A percentile compares a stretch with the other conserved stretches of the same genome.
These are phyloP conservation scores for Nasua narica DNA, from an alignment of 2,797 vertebrate species.

Conservation along the genomic window DNA sequence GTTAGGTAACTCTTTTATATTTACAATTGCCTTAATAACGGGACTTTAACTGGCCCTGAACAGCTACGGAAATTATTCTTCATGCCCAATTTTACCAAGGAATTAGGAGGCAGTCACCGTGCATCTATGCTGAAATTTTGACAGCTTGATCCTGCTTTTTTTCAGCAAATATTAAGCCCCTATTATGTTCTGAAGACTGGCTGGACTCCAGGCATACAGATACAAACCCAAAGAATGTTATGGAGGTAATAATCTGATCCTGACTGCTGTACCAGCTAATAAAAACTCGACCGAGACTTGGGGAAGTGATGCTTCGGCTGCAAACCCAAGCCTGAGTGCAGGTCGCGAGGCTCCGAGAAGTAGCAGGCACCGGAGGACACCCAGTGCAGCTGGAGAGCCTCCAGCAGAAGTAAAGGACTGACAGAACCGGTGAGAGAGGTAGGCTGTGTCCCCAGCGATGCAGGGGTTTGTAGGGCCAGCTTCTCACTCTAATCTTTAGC, in stretches of 20 bases:
- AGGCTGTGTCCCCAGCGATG: not conserved
- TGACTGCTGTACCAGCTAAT: not conserved
- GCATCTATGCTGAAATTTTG: constrained; percentile 29
- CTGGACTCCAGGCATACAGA: not conserved
- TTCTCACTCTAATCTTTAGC: not conserved
- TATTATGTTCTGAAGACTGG: not conserved
- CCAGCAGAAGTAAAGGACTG: not conserved
- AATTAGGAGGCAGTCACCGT: not conserved
- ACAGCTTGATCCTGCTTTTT: not conserved
- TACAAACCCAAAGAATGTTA: constrained; percentile 35
- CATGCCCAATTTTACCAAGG: not conserved
- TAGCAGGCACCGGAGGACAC: not conserved
- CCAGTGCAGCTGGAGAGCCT: not conserved
- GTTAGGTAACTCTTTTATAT: no score
- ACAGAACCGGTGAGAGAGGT: not conserved
- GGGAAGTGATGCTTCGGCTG: not conserved
- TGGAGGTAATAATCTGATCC: not conserved
- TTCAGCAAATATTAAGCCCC: not conserved
- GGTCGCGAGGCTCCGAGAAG: not conserved
- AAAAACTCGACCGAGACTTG: constrained; percentile 3
- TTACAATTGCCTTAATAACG: not conserved
- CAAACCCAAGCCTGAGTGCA: not conserved
- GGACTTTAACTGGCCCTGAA: not conserved
- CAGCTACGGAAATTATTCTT: not conserved
- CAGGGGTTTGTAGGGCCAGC: not conserved